Evolutionary conservation across 1,140 invertebrate genomes (phyloP), one percentile per base, ranked within the genome.

Genomic region (Pemphigus obesinymphae): DNA sequence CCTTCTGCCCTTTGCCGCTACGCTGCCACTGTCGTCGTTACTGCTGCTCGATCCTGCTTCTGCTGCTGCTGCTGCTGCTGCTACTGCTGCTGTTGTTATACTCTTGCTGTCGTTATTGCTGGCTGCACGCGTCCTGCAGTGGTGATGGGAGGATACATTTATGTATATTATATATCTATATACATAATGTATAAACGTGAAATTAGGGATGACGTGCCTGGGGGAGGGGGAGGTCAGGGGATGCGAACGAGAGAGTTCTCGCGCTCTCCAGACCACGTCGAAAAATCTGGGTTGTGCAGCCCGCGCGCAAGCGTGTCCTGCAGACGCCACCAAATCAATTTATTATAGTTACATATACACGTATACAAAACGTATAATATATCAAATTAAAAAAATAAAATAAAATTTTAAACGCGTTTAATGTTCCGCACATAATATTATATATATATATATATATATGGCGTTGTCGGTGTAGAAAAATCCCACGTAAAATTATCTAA

Each of bases 251-350:
- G 11, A 73, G 45, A n/a, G n/a, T n/a, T 48, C 70, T 73, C 70
- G 66, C n/a, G 68, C 37, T 37, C 68, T 72, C 23, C 20, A 45
- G 45, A 48, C 72, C 45, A 45, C 73, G 50, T 48, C 29, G 73
- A 26, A 80, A 80, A 63, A 80, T 80, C 76, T 63, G 76, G 76
- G 76, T 80, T 80, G 55, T 80, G 55, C 55, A 37, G 37, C 5
- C 15, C 76, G 11, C 53, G 76, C 76, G 55, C 55, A 78, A 78
- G 55, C 55, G 76, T 34, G 50, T 76, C 55, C 76, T n/a, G n/a
- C 26, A 20, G 55, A 26, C 55, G 50, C 34, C 53, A 26, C 34
- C 76, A 29, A 80, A 80, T 80, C 76, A 58, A 80, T 80, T 80
- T 80, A 45, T 45, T 58, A 40, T 40, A 78, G 50, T 15, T 29